Conservation (phyloP, 1,140 invertebrate genomes). For the Trichomalopsis sarcophagae region DNA sequence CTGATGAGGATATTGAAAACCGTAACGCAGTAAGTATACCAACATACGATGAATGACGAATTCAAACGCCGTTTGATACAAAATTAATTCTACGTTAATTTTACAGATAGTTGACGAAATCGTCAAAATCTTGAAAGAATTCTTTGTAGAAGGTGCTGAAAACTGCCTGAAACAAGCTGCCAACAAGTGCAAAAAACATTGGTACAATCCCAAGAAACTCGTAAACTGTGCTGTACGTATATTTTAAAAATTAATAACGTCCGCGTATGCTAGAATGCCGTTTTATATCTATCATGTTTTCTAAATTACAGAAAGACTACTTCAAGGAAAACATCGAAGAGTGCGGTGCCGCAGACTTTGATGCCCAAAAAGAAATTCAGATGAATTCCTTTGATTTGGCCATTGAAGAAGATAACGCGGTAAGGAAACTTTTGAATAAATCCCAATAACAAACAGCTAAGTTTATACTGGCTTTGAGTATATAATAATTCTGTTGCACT, state of each 20-base stretch:
- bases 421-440: too few relatives aligned
- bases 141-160: neutral
- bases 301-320: neutral
- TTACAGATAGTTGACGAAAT: neutral
- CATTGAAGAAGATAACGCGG: too few relatives aligned
- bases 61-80: too few relatives aligned
- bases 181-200: slow-evolving; percentile 6
- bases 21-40: too few relatives aligned
- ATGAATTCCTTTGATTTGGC: neutral
- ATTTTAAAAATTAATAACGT: neutral
- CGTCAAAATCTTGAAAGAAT: neutral
- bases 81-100: neutral
- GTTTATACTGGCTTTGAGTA: neutral
- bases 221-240: slow-evolving; percentile 1
- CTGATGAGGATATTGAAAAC: too few relatives aligned
- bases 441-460: too few relatives aligned
- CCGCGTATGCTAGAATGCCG: neutral
- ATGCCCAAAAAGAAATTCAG: neutral
- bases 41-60: too few relatives aligned
- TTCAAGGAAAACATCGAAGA: neutral
- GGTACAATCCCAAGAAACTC: neutral
- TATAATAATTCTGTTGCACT: neutral
- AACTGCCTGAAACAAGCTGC: neutral
- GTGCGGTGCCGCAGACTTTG: neutral
- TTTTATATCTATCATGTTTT: neutral